phyloP scores from a whole-genome alignment of 2,888 invertebrate species.

The Diloba caeruleocephala region DNA sequence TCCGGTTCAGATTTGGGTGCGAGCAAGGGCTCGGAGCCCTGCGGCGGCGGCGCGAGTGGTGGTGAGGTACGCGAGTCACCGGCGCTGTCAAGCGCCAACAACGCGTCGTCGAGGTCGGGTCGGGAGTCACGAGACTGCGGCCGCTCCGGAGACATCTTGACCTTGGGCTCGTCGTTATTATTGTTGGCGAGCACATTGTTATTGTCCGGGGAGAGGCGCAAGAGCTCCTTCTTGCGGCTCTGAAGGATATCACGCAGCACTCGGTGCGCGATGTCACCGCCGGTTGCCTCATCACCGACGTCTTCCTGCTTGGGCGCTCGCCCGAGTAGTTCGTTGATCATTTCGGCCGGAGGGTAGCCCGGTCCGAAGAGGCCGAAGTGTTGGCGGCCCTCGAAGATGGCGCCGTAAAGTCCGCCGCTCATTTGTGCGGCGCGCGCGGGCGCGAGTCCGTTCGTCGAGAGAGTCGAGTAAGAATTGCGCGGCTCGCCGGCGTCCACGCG shows the following conservation, averaged over 20 bases:
- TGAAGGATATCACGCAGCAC: slow-evolving; percentile 97
- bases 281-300: slow-evolving; percentile 86
- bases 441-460: slow-evolving; percentile 88
- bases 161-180: slow-evolving; percentile 88
- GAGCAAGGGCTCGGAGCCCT: slow-evolving; percentile 84
- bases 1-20: slow-evolving; percentile 91
- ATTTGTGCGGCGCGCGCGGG: slow-evolving; percentile 93
- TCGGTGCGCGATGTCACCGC: slow-evolving; percentile 92
- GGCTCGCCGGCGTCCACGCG: slow-evolving; percentile 98
- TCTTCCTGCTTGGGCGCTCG: slow-evolving; percentile 93
- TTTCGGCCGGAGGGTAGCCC: slow-evolving; percentile 96
- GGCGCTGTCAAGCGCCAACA: slow-evolving; percentile 89
- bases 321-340: slow-evolving; percentile 96
- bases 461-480: slow-evolving; percentile 95
- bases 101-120: slow-evolving; percentile 90
- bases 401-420: slow-evolving; percentile 96
- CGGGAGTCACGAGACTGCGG: slow-evolving; percentile 91
- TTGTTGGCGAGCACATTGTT: slow-evolving; percentile 89
- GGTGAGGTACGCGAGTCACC: slow-evolving; percentile 85
- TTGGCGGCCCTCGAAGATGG: slow-evolving; percentile 95
- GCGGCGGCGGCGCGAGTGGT: slow-evolving; percentile 87
- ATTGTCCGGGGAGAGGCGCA: slow-evolving; percentile 90
- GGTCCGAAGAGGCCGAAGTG: slow-evolving; percentile 95
- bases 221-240: slow-evolving; percentile 95
- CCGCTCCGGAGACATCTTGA: slow-evolving; percentile 88